Base-by-base conservation (phyloP, 1,140 invertebrate species). In the Dinoponera quadriceps region DNA sequence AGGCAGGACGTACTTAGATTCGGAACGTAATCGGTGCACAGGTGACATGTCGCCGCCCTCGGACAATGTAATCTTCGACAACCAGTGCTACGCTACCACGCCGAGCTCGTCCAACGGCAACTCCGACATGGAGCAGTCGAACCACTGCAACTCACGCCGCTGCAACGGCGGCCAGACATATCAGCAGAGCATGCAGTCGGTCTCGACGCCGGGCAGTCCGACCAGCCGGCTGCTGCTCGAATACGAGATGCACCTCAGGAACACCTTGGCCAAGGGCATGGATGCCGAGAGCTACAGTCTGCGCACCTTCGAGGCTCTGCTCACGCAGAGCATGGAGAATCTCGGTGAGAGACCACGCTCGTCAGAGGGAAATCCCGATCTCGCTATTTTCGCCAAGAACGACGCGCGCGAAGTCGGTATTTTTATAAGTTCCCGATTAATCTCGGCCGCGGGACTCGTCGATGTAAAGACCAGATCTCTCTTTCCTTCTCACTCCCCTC, bases 311-410 rank as follows among this genome's bases (percentile, higher is more conserved):
- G 98, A 99, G 94, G 98, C 98, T 62, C 95, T 99, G 51, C 95
- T 99, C 33, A 97, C 97, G 68, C 98, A 98, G 94, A 98, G 97
- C 94, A 98, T 98, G 98, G 98, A 99, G 94, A 98, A 99, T 95
- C 95, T 99, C 94, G 98, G 97, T 97, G 94, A 95, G 94, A 95
- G 94, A 60, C 71, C 27, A 13, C 16, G 0, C 33, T 72, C 95
- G 95, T 98, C 93, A 97, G 96, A 96, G 92, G 95, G n/a, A 54
- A 29, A 3, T 0, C 2, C 18, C 48, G 48, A 27, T 54, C 27
- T 5, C 9, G 14, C 9, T 13, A 18, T 0, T 18, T 62, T 13
- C 18, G 27, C 27, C 0, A 9, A 0, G 25, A 11, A 3, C 7
- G 38, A 44, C 38, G 9, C 38, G 11, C 38, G 9, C 38, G 11